Base-by-base conservation (phyloP, 2,113 vertebrate species). In the Zootoca vivipara region DNA sequence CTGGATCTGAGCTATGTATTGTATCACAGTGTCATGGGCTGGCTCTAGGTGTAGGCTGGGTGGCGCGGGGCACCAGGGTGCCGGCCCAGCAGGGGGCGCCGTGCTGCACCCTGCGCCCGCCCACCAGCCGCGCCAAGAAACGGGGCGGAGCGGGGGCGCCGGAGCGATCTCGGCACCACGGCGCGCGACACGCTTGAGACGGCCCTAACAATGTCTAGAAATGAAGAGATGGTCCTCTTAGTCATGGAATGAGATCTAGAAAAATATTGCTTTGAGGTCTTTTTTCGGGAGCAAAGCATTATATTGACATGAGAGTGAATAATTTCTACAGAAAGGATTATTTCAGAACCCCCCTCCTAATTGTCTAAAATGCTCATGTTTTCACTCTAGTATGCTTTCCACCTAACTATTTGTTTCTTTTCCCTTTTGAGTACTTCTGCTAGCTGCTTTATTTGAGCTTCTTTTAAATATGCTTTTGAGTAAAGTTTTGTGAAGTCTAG, bases 401-500 rank as follows among this genome's bases (percentile, higher is more conserved):
- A 42, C 20, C 56, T 42, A n/a, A 40, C 6, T 64, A 62, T 20
- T 52, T 74, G 18, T 28, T 64, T 82, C 58, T 13, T 33, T 30
- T 67, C 38, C 28, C 22, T 46, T n/a, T 38, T 35, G 20, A 74
- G 30, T 42, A 28, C 24, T 81, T 72, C 80, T 78, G 38, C 24
- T 67, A 67, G 16, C 15, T 58, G n/a, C 3, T 72, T 75, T 65
- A 64, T 40, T 65, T 87, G 13, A 46, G n/a, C 9, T 46, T n/a
- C 80, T 77, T 75, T 73, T 69, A 85, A 75, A 85, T 83, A 26
- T 64, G 33, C 4, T 28, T 69, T 2, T 75, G 70, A 18, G n/a
- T 65, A n/a, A n/a, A n/a, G n/a, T n/a, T n/a, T 73, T 87, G 62
- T 69, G 88, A 87, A 13, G 7, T 89, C 56, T 78, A 89, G 10